A percentile compares a stretch with the other conserved stretches of the same genome.
Evolutionary conservation across 1,140 invertebrate genomes (phyloP).

Genomic region (Calephelis virginiensis): DNA sequence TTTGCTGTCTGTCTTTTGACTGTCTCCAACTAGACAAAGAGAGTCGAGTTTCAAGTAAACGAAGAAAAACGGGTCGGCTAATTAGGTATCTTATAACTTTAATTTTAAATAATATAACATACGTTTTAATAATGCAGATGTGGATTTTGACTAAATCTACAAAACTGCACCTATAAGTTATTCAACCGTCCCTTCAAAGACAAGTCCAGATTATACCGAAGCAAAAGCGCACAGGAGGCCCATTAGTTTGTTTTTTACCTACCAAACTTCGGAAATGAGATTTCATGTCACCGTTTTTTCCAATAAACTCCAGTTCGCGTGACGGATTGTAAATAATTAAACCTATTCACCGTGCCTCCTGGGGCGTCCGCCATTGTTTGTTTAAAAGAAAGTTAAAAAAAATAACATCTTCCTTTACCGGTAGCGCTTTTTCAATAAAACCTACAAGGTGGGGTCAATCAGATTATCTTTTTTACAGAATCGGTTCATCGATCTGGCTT

Average conservation of each 20-base stretch:
- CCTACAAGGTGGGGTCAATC: constrained; percentile 7
- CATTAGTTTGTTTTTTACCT: constrained; percentile 51
- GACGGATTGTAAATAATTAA: constrained; percentile 72
- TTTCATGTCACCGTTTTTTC: constrained; percentile 67
- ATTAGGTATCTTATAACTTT: too few species aligned
- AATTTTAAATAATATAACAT: too few species aligned
- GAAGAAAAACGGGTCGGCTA: too few species aligned
- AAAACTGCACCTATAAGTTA: background rate
- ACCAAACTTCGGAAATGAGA: constrained; percentile 65
- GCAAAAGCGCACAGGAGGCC: constrained; percentile 31
- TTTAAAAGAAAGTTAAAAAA: constrained; percentile 46
- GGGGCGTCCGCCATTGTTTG: constrained; percentile 58
- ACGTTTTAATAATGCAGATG: too few species aligned
- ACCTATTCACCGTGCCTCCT: constrained; percentile 57
- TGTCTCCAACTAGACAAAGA: too few species aligned
- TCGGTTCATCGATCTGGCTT: background rate
- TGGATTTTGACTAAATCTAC: too few species aligned
- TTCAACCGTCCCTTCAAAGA: constrained; percentile 2
- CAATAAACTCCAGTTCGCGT: constrained; percentile 48
- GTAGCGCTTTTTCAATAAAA: constrained; percentile 9
- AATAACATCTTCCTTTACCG: constrained; percentile 46
- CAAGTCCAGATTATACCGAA: background rate
- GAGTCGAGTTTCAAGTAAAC: too few species aligned
- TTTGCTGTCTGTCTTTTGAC: too few species aligned
- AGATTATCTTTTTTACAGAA: background rate